Evolutionary conservation across 1,140 invertebrate genomes (phyloP).

Genomic region (Andrena cerasifolii): DNA sequence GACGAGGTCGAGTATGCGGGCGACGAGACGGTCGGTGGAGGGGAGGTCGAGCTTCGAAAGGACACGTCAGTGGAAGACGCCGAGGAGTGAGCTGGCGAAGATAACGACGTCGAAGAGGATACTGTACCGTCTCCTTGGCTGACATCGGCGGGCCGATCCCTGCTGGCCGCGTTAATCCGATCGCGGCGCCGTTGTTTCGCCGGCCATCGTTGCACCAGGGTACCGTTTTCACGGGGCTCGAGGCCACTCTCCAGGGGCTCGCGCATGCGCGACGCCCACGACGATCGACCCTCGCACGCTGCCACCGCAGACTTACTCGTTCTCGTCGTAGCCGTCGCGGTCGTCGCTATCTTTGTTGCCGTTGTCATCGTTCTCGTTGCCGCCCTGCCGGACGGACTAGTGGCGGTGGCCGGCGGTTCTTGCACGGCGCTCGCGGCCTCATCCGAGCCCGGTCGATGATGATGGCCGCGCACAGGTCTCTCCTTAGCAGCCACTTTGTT

Average conservation of each 20-base stretch:
- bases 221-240: constrained; percentile 63
- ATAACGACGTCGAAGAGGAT: constrained; percentile 47
- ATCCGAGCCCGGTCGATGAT: background rate
- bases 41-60: constrained; percentile 47
- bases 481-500: constrained; percentile 55
- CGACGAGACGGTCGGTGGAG: constrained; percentile 48
- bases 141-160: background rate
- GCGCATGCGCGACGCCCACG: constrained; percentile 72
- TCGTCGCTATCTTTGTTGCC: constrained; percentile 27
- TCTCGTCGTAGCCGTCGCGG: constrained; percentile 29
- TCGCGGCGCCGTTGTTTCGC: constrained; percentile 26
- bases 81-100: constrained; percentile 44
- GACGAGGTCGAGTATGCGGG: constrained; percentile 44
- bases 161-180: background rate
- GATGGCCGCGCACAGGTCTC: constrained; percentile 32
- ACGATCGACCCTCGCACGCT: constrained; percentile 73
- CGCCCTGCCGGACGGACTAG: background rate
- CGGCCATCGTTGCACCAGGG: constrained; percentile 51
- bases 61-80: constrained; percentile 35
- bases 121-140: constrained; percentile 7
- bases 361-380: constrained; percentile 5
- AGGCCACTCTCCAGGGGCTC: constrained; percentile 64
- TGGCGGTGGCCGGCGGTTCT: constrained; percentile 3
- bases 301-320: constrained; percentile 53
- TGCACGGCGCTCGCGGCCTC: background rate